phyloP scores from a whole-genome alignment of 2,113 vertebrate genomes.

The Ammospiza caudacuta region DNA sequence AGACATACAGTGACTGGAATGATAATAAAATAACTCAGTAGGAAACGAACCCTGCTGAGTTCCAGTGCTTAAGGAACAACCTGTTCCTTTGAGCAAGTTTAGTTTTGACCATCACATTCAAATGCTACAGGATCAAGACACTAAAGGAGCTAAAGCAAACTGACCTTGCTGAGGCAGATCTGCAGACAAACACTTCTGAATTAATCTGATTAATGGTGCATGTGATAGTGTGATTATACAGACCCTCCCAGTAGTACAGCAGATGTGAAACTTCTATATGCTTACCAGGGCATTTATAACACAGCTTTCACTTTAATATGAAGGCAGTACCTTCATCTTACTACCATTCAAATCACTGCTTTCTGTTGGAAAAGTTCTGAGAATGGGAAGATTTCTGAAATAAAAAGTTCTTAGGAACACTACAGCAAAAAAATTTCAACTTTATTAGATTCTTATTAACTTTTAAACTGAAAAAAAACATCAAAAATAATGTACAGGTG shows the following conservation, averaged over 20 bases:
- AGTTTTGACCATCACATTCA: background rate
- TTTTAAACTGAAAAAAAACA: background rate
- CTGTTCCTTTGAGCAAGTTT: background rate
- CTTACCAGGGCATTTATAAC: background rate
- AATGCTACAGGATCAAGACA: background rate
- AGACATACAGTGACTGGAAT: background rate
- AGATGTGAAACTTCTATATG: background rate
- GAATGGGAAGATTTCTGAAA: background rate
- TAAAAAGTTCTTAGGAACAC: background rate
- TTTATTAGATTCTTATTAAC: background rate
- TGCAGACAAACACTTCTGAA: background rate
- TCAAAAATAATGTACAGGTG: background rate
- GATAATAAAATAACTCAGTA: background rate
- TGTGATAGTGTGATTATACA: background rate
- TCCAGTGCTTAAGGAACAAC: background rate
- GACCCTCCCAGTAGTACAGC: background rate
- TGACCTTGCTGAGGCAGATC: background rate
- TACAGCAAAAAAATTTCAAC: background rate
- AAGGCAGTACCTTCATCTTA: background rate
- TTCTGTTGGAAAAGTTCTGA: background rate
- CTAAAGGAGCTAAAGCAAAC: background rate
- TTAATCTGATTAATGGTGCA: background rate
- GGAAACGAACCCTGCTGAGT: background rate
- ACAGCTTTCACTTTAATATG: background rate
- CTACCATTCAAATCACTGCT: background rate